Percentiles rank a stretch among this genome's conserved stretches.
phyloP scores from a whole-genome alignment of 2,888 invertebrate species.

The Scaptomyza caliginosa region DNA sequence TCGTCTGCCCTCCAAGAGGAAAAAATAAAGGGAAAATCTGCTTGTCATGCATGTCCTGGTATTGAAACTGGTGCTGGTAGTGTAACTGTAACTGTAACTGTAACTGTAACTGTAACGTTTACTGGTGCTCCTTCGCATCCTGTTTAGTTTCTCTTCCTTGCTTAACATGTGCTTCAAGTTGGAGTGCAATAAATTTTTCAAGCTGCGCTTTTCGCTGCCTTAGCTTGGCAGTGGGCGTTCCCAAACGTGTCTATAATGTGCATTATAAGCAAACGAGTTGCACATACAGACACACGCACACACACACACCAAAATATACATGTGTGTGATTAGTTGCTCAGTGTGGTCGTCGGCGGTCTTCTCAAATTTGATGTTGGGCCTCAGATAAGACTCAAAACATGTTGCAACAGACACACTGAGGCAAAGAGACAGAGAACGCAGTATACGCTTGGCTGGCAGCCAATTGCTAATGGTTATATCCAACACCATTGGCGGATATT shows the following conservation, averaged over 20 bases:
- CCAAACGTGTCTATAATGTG: constrained; percentile 76
- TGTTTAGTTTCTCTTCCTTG: constrained; percentile 33
- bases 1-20: constrained; percentile 50
- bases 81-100: not conserved
- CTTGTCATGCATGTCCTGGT: constrained; percentile 53
- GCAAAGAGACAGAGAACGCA: constrained; percentile 40
- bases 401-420: constrained; percentile 52
- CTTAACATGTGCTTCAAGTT: constrained; percentile 42
- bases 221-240: constrained; percentile 58
- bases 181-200: constrained; percentile 78
- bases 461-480: constrained; percentile 63
- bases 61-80: not conserved
- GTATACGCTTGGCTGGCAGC: constrained; percentile 21
- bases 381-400: constrained; percentile 58
- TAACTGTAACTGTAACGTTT: not conserved
- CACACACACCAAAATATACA: constrained; percentile 8
- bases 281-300: constrained; percentile 22
- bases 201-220: constrained; percentile 73
- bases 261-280: constrained; percentile 47
- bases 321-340: constrained; percentile 24
- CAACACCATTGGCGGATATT: constrained; percentile 75
- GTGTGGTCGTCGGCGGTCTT: constrained; percentile 12
- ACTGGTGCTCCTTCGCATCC: constrained; percentile 14
- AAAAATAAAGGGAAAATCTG: constrained; percentile 46
- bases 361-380: constrained; percentile 63